Percentiles rank a stretch among this genome's conserved stretches.
Evolutionary conservation across 2,888 invertebrate genomes (phyloP).

Genomic region (Drosophila algonquin): DNA sequence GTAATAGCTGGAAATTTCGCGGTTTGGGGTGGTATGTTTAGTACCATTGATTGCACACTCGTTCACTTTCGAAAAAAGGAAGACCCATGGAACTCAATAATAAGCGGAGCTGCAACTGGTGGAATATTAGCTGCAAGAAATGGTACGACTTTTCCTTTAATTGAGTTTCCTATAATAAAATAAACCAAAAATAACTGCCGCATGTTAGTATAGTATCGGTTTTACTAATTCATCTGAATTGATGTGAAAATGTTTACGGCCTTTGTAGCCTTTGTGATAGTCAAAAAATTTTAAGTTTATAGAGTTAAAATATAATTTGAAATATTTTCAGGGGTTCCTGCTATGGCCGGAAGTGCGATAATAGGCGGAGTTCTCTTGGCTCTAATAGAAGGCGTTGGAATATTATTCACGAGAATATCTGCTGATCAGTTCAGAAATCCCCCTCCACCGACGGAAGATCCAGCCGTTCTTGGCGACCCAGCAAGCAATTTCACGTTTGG

Average conservation of each 20-base stretch:
- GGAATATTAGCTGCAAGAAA: conserved; percentile 98
- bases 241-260: not conserved
- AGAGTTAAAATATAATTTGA: conserved; percentile 23
- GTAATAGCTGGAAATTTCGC: conserved; percentile 98
- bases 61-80: conserved; percentile 98
- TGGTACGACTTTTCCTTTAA: conserved; percentile 85
- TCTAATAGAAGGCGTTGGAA: conserved; percentile 98
- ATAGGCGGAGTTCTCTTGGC: conserved; percentile 98
- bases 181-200: too few relatives aligned
- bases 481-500: conserved; percentile 82
- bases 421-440: conserved; percentile 97
- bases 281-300: not conserved
- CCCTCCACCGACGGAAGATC: conserved; percentile 90
- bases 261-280: too few relatives aligned
- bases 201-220: too few relatives aligned
- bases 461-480: conserved; percentile 89
- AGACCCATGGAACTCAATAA: conserved; percentile 98
- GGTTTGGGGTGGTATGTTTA: conserved; percentile 99
- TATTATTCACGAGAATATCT: conserved; percentile 94
- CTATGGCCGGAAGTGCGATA: conserved; percentile 97
- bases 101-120: conserved; percentile 97
- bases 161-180: not conserved
- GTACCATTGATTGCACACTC: conserved; percentile 97
- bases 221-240: not conserved
- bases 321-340: conserved; percentile 87